phyloP scores from a whole-genome alignment of 2,888 invertebrate species.

The Pseudococcus longispinus region DNA sequence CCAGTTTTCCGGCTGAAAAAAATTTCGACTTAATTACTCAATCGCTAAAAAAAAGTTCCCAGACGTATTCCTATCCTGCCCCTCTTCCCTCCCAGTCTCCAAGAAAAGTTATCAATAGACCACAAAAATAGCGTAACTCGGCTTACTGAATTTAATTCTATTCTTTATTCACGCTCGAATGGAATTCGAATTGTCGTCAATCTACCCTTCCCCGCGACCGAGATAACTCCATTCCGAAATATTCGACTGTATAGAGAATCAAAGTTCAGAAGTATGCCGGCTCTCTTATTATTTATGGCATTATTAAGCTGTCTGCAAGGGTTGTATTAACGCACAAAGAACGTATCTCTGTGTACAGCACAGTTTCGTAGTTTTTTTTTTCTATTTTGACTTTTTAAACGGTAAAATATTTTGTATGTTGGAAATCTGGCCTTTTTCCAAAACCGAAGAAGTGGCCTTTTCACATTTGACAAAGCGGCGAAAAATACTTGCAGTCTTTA shows the following conservation, averaged over 20 bases:
- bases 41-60: neutral
- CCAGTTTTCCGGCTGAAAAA: neutral
- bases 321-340: conserved; percentile 5
- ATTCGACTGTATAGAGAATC: neutral
- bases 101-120: neutral
- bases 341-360: neutral
- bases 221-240: neutral
- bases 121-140: neutral
- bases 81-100: neutral
- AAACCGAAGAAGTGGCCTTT: neutral
- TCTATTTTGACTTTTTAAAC: conserved; percentile 11
- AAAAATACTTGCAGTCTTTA: neutral
- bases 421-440: neutral
- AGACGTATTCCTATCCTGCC: neutral
- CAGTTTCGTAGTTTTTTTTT: neutral
- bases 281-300: conserved; percentile 16
- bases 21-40: neutral
- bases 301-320: conserved; percentile 10
- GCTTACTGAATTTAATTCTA: neutral
- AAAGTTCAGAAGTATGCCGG: conserved; percentile 9
- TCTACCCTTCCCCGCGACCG: neutral
- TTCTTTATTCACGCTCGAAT: neutral
- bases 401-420: conserved; percentile 1
- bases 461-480: neutral
- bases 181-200: neutral